Base-by-base conservation (phyloP, 2,797 vertebrate genomes). In the Sebastiscus albofasciatus region DNA sequence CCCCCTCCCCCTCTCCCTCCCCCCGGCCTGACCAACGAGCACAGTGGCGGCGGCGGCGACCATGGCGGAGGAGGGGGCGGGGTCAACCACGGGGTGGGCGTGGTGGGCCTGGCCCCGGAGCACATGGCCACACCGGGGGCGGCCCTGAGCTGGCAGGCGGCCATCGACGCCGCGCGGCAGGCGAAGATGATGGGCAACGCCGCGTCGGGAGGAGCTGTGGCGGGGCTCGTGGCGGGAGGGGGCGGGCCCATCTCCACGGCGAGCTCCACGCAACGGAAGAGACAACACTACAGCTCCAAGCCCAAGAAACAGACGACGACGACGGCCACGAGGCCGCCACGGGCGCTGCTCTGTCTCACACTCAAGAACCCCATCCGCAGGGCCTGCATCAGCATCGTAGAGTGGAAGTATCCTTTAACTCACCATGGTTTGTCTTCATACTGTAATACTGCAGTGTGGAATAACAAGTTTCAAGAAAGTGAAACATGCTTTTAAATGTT, bases 391-490 rank as follows among this genome's bases (percentile, higher is more conserved):
- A 99, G 96, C 96, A 98, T 99, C 18, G 99, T 99, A 13, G 99
- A 99, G 95, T 99, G 99, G 99, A 99, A 99, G 96, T 99, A 99
- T 99, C 99, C 99, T 99, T 97, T 82, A 46, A 58, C 29, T 58
- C 67, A 67, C 3, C 58, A 4, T 26, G 16, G 14, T 20, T 22
- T 66, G 56, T 61, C 54, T 60, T 66, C 2, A 31, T 4, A 16
- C 29, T 13, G 33, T 61, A 2, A 6, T 8, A 2, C 70, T 52
- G n/a, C 12, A 4, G 24, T 67, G 22, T 31, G 18, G 10, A 66
- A 29, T 18, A 26, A 49, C 18, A 55, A 49, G 22, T 29, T 27
- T 34, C 24, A 60, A 56, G 46, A 56, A 20, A 55, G 20, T 24
- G 8, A 42, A 42, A 10, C 2, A 16, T 54, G 9, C 39, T 39